A percentile compares a stretch with the other conserved stretches of the same genome.
phyloP scores from a whole-genome alignment of 1,140 invertebrate genomes.

The Drosophila simulans region DNA sequence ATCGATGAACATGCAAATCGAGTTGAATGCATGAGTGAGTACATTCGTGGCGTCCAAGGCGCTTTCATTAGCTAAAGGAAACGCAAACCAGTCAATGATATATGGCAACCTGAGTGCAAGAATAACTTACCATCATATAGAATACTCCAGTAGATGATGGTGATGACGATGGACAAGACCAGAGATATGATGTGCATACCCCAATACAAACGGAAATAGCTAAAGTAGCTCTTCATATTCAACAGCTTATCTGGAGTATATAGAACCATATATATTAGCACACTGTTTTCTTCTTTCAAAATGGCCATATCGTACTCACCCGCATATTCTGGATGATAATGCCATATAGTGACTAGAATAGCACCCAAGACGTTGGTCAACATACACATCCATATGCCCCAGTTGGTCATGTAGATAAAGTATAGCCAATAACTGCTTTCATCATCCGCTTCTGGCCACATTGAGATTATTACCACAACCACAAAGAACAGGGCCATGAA shows the following conservation, averaged over 20 bases:
- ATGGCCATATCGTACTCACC: conserved; percentile 49
- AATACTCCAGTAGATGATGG: conserved; percentile 87
- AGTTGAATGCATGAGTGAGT: conserved; percentile 90
- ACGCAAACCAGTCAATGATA: background rate
- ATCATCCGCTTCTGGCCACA: conserved; percentile 81
- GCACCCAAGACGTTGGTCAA: conserved; percentile 78
- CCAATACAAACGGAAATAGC: conserved; percentile 87
- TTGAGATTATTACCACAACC: conserved; percentile 85
- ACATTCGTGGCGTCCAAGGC: conserved; percentile 87
- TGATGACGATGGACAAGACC: conserved; percentile 86
- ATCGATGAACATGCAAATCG: conserved; percentile 90
- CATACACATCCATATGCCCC: conserved; percentile 88
- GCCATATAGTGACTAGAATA: conserved; percentile 75
- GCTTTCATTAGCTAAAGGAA: conserved; percentile 61
- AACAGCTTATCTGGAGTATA: conserved; percentile 66
- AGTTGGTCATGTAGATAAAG: conserved; percentile 91
- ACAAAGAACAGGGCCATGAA: conserved; percentile 86
- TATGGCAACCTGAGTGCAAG: background rate
- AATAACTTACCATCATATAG: conserved; percentile 86
- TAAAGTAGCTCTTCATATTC: conserved; percentile 65
- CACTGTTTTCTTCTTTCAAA: no score
- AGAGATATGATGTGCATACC: conserved; percentile 86
- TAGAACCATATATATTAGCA: background rate
- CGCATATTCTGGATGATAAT: conserved; percentile 79
- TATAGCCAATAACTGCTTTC: conserved; percentile 73